Evolutionary conservation across 2,113 vertebrate species (phyloP), one percentile per base, ranked within the genome.

Genomic region (Heteronetta atricapilla): DNA sequence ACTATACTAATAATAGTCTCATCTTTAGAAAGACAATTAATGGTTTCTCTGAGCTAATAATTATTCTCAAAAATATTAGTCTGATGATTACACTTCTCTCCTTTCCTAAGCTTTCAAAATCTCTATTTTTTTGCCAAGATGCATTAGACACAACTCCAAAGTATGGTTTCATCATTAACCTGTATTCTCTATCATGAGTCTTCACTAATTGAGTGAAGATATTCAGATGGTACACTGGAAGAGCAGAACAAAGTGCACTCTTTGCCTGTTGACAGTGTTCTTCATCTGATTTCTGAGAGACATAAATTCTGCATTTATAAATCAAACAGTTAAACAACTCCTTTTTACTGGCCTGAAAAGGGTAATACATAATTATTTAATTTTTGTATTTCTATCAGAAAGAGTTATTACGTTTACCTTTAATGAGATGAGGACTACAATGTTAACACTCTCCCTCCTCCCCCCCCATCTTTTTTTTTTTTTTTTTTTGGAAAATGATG

Each of bases 21-120:
- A 72, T 8, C 23, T 79, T 90, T 88, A 96, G 55, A 77, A 93
- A 88, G 64, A 36, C n/a, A 90, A 62, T 34, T 63, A 76, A 86
- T 75, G 23, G 16, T 12, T 77, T 77, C 66, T 86, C 31, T 82
- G 60, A 84, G 40, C 10, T 92, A 59, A 70, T 86, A 70, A 63
- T 62, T 18, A 70, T 67, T 53, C 21, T 74, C 26, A 53, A 7
- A 77, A 90, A 50, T 25, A 70, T 83, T 70, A 81, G 6, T 86
- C 42, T 76, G 34, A 38, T 75, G 36, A 33, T 63, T 19, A 52
- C 14, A 78, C 15, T 72, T 81, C 17, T 26, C 69, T 91, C 13
- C 23, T 6, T 79, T 87, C 48, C 48, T 12, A 29, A 84, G 11
- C 48, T 90, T 78, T 81, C 46, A 75, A 86, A 46, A 78, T 52